Base-by-base conservation (phyloP, 35 echinoderm and acorn worm species). In the Ophiothrix spiculata region DNA sequence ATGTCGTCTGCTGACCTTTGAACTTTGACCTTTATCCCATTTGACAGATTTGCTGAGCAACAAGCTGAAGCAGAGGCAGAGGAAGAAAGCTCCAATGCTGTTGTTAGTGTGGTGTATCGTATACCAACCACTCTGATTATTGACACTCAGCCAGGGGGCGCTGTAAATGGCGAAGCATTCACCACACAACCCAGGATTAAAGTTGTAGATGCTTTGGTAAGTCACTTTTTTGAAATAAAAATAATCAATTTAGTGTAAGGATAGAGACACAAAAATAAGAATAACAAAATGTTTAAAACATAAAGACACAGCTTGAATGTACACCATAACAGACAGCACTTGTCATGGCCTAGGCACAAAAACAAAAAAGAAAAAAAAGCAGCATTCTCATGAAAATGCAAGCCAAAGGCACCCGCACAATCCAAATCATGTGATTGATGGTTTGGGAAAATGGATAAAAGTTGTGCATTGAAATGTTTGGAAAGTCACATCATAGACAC, bases 181-280 rank as follows among this genome's bases (percentile, higher is more conserved):
- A 13, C 39, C 28, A 56, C 33, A 56, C 93, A 91, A 88, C 93
- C 93, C 23, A 56, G 36, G 39, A 77, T 95, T 17, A 83, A 95
- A 39, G 93, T 88, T 1, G 75, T 95, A 21, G 93, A 95, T 95
- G 64, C 78, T 42, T 37, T 84, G 89, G 93, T 95, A 87, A 85
- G 81, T n/a, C 4, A 2, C 8, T 75, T 21, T 31, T 21, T 2
- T 4, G 19, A 75, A 31, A 21, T 1, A 21, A 33, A 25, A 76
- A 12, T 0, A 0, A 19, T 12, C 74, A 14, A 13, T 12, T 31
- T 29, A 0, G 74, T 19, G 13, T 76, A 19, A 76, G 0, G 29
- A 12, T 14, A 31, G 12, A 19, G 12, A 19, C 11, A 19, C 74
- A 19, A 77, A 15, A 0, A 31, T 19, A 0, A 10, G 28, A 13